A percentile compares a stretch with the other conserved stretches of the same genome.
Evolutionary conservation across 2,113 vertebrate species (phyloP).

Genomic region (Limnothrissa miodon): DNA sequence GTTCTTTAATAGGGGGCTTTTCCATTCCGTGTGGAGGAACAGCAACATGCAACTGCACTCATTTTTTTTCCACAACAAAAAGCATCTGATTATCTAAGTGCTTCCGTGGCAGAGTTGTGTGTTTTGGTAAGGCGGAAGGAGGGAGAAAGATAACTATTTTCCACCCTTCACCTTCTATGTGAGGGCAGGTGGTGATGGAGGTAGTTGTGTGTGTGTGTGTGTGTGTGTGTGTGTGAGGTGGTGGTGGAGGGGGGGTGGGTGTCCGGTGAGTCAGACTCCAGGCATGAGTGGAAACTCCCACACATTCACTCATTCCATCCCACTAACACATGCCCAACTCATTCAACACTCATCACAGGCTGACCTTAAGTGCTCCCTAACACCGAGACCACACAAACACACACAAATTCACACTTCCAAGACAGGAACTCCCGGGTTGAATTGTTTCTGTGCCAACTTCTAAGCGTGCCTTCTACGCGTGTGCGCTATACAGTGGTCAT

Average conservation of each 20-base stretch:
- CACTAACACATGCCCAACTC: conserved; percentile 21
- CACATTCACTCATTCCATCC: conserved; percentile 34
- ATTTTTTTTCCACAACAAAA: conserved; percentile 56
- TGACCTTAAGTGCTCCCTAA: neutral
- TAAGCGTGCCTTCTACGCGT: conserved; percentile 7
- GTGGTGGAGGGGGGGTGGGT: conserved; percentile 1
- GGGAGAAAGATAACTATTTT: conserved; percentile 56
- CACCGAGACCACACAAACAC: conserved; percentile 9
- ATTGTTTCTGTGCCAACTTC: neutral
- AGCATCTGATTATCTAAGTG: conserved; percentile 49
- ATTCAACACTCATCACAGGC: conserved; percentile 2
- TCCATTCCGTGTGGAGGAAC: conserved; percentile 59
- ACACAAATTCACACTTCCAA: conserved; percentile 18
- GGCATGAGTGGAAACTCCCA: conserved; percentile 57
- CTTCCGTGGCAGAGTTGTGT: conserved; percentile 43
- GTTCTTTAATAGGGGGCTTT: conserved; percentile 62
- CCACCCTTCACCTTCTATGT: conserved; percentile 52
- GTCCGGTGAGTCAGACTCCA: conserved; percentile 55
- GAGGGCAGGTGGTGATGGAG: conserved; percentile 36
- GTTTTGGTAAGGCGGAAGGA: conserved; percentile 9
- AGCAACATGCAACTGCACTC: conserved; percentile 51
- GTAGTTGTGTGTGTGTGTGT: neutral
- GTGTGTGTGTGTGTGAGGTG: neutral
- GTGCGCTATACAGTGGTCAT: neutral
- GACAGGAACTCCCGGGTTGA: conserved; percentile 12